phyloP scores from a whole-genome alignment of 2,113 vertebrate species.

The Eptesicus fuscus region DNA sequence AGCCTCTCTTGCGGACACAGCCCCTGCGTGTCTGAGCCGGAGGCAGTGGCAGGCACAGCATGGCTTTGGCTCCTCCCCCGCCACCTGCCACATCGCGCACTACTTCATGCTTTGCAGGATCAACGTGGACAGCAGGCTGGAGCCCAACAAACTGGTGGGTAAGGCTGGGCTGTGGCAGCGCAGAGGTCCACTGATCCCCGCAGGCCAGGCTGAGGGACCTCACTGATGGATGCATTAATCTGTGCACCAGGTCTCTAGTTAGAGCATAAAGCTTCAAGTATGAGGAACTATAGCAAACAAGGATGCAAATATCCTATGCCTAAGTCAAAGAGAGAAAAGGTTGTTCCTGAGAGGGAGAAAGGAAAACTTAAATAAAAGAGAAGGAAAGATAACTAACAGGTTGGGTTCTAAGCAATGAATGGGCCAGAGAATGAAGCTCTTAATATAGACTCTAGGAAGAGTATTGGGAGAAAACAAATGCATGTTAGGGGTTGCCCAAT shows the following conservation, averaged over 20 bases:
- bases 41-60: too few species aligned
- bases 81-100: too few species aligned
- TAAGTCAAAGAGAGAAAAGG: not conserved
- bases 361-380: not conserved
- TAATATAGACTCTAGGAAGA: not conserved
- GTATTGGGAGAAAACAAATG: not conserved
- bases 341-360: not conserved
- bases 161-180: too few species aligned
- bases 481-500: not conserved
- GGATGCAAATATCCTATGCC: not conserved
- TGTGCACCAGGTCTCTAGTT: not conserved
- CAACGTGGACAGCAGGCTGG: too few species aligned
- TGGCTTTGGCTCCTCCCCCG: too few species aligned
- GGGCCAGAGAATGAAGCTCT: not conserved
- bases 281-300: not conserved
- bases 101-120: too few species aligned
- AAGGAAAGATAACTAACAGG: not conserved
- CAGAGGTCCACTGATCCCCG: too few species aligned
- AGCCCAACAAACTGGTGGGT: too few species aligned
- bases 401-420: not conserved
- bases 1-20: too few species aligned
- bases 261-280: not conserved
- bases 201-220: too few species aligned
- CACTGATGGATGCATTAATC: too few species aligned
- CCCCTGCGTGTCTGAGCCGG: too few species aligned